phyloP scores from a whole-genome alignment of 2,113 vertebrate species.

The Datnioides undecimradiatus region DNA sequence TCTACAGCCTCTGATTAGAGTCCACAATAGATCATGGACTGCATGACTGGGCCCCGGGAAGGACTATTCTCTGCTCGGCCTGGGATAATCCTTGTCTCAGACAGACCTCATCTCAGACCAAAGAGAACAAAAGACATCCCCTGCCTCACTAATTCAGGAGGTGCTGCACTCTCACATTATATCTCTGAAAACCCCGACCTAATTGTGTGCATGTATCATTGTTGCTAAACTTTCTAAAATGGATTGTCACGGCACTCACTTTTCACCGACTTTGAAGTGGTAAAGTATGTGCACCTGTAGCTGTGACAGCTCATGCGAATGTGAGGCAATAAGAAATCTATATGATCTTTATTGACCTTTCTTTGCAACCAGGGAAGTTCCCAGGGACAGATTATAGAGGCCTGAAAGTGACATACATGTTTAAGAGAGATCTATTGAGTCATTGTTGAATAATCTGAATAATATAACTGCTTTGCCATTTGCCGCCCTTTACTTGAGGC shows the following conservation, averaged over 20 bases:
- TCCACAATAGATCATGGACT: conserved; percentile 62
- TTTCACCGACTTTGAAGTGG: conserved; percentile 16
- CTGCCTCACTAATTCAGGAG: conserved; percentile 67
- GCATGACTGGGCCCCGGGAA: conserved; percentile 61
- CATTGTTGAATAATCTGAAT: neutral
- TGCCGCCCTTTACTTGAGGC: neutral
- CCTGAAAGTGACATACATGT: conserved; percentile 13
- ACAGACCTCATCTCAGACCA: conserved; percentile 66
- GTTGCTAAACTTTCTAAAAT: conserved; percentile 31
- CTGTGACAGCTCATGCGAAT: conserved; percentile 41
- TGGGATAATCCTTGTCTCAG: conserved; percentile 71
- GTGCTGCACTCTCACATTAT: conserved; percentile 58
- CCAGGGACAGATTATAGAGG: conserved; percentile 19
- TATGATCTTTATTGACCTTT: conserved; percentile 27
- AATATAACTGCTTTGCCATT: neutral
- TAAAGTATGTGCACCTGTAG: conserved; percentile 50
- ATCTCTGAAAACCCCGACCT: conserved; percentile 41
- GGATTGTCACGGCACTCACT: neutral
- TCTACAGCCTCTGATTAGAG: conserved; percentile 55
- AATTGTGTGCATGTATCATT: conserved; percentile 37
- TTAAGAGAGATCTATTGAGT: neutral
- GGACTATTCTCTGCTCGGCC: conserved; percentile 48
- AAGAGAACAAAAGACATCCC: conserved; percentile 70
- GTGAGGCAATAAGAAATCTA: conserved; percentile 17
- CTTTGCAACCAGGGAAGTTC: conserved; percentile 14